A percentile compares a stretch with the other conserved stretches of the same genome.
These are phyloP conservation scores for Neopelma chrysocephalum DNA, from an alignment of 2,797 vertebrate species.

Conservation along the genomic window DNA sequence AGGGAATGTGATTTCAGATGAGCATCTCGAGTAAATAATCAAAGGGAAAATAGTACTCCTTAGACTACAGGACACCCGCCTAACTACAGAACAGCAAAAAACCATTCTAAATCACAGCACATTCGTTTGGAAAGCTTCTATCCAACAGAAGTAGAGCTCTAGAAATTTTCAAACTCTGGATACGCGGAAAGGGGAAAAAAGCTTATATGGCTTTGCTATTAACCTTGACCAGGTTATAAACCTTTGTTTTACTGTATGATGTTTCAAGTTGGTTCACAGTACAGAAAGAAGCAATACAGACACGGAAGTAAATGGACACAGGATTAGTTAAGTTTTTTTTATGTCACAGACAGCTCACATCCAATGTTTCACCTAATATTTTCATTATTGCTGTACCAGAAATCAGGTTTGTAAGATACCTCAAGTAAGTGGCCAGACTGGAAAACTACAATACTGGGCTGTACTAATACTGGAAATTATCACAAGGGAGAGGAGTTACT, in stretches of 20 bases:
- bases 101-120: neutral
- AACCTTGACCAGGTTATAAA: neutral
- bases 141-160: neutral
- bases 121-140: neutral
- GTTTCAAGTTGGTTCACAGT: neutral
- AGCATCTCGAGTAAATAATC: neutral
- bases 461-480: neutral
- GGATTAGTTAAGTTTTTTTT: neutral
- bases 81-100: neutral
- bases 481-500: neutral
- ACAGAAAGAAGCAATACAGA: neutral
- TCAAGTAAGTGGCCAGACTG: neutral
- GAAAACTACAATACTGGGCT: neutral
- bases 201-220: neutral
- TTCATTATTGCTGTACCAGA: neutral
- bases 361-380: neutral
- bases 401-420: neutral
- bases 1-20: neutral
- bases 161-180: neutral
- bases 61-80: neutral
- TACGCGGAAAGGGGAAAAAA: neutral
- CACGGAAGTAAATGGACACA: neutral
- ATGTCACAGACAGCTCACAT: neutral
- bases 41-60: neutral
- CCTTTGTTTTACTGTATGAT: neutral